A percentile compares a stretch with the other conserved stretches of the same genome.
These are phyloP conservation scores for Oenanthe melanoleuca DNA, from an alignment of 2,113 vertebrate genomes.

Conservation along the genomic window DNA sequence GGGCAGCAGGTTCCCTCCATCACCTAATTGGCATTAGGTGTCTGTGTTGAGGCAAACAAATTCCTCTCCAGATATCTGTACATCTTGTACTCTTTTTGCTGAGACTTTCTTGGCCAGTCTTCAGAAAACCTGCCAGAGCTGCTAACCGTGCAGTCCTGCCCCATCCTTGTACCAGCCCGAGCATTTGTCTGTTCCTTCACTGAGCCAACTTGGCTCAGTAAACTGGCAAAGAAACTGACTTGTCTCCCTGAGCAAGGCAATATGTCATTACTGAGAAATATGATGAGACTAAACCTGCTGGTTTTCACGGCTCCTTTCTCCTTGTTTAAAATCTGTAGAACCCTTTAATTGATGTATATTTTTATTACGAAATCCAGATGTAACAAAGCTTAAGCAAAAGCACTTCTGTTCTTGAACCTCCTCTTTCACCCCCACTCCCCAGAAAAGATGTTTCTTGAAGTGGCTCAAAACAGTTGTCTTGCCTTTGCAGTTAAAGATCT, in stretches of 20 bases:
- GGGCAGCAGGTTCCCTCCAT: background rate
- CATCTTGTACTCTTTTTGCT: background rate
- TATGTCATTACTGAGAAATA: background rate
- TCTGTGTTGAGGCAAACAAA: background rate
- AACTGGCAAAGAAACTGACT: background rate
- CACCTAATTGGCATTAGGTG: background rate
- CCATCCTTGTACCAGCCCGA: background rate
- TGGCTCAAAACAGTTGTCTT: background rate
- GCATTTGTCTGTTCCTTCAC: background rate
- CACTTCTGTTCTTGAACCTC: background rate
- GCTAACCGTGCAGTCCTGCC: background rate
- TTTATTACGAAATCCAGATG: background rate
- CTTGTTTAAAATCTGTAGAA: background rate
- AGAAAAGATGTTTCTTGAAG: background rate
- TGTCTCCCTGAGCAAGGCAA: background rate
- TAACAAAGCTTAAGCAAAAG: background rate
- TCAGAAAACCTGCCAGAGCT: background rate
- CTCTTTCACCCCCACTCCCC: accelerated
- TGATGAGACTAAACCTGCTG: background rate
- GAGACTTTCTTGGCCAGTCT: background rate
- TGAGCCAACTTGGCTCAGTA: background rate
- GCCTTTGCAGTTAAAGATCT: background rate
- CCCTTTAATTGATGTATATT: background rate
- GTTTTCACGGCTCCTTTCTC: background rate
- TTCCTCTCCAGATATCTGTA: background rate